A percentile compares a stretch with the other conserved stretches of the same genome.
phyloP scores from a whole-genome alignment of 2,888 invertebrate genomes.

The Stenchaetothrips biformis region DNA sequence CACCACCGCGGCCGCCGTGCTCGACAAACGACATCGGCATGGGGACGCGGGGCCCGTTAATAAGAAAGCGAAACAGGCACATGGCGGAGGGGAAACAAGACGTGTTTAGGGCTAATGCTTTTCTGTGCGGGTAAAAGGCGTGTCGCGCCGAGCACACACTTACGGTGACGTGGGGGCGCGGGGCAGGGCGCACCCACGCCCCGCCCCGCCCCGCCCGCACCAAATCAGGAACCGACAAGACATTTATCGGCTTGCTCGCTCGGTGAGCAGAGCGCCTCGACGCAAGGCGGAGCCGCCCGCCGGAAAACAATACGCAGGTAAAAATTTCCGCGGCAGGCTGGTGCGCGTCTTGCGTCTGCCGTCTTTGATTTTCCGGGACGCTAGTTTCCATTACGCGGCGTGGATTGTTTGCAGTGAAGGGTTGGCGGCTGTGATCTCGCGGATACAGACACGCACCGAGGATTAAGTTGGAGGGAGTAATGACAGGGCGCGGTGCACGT shows the following conservation, averaged over 20 bases:
- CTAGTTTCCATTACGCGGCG: neutral
- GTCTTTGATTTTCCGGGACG: neutral
- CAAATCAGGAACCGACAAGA: constrained; percentile 1
- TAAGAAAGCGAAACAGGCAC: neutral
- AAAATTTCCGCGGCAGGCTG: too few relatives aligned
- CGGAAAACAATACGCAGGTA: too few relatives aligned
- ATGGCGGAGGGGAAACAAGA: neutral
- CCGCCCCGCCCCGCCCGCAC: neutral
- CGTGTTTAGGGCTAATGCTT: neutral
- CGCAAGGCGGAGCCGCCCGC: too few relatives aligned
- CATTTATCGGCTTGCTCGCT: neutral
- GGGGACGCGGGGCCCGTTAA: neutral
- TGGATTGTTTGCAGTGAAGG: too few relatives aligned
- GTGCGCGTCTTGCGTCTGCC: neutral
- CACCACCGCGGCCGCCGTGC: too few relatives aligned
- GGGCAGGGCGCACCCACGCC: neutral
- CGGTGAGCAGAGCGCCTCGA: too few relatives aligned
- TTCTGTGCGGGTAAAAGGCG: constrained; percentile 10
- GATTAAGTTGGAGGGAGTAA: too few relatives aligned
- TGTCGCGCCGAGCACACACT: neutral
- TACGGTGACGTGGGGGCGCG: neutral
- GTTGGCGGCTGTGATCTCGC: too few relatives aligned
- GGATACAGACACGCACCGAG: too few relatives aligned
- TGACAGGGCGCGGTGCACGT: too few relatives aligned
- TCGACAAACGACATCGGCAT: too few relatives aligned